Conservation (phyloP, 2,888 invertebrate genomes). For the Dysmachus trigonus region DNA sequence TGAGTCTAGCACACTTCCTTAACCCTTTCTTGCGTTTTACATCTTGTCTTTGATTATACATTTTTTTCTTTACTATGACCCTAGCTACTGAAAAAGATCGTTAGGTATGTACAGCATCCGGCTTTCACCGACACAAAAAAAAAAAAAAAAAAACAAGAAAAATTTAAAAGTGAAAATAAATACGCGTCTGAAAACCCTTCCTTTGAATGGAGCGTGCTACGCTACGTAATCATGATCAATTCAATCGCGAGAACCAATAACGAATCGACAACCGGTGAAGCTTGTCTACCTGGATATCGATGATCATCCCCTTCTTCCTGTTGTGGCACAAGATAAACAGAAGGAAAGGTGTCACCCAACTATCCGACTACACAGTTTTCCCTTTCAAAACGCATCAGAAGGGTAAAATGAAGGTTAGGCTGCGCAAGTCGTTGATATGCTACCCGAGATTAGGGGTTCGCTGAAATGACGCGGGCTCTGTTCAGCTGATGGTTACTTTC, state of each 20-base stretch:
- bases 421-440: neutral
- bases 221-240: slow-evolving; percentile 22
- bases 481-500: neutral
- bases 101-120: slow-evolving; percentile 16
- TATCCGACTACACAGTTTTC: neutral
- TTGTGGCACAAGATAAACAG: neutral
- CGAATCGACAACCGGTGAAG: slow-evolving; percentile 14
- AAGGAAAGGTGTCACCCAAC: slow-evolving; percentile 10
- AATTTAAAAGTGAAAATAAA: slow-evolving; percentile 25
- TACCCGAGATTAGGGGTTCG: neutral
- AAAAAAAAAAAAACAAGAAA: neutral
- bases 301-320: slow-evolving; percentile 11
- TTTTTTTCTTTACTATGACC: neutral
- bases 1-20: slow-evolving; percentile 46
- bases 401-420: neutral
- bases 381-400: neutral
- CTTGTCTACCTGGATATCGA: slow-evolving; percentile 7
- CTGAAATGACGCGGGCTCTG: neutral
- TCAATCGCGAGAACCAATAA: slow-evolving; percentile 31
- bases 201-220: neutral
- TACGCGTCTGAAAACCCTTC: neutral
- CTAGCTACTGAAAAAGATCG: neutral
- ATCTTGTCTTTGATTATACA: neutral
- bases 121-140: neutral
- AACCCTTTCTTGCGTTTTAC: slow-evolving; percentile 42